Percentiles rank a stretch among this genome's conserved stretches.
These are phyloP conservation scores for Anneissia japonica DNA, from an alignment of 35 echinoderm and acorn worm species.

Conservation along the genomic window DNA sequence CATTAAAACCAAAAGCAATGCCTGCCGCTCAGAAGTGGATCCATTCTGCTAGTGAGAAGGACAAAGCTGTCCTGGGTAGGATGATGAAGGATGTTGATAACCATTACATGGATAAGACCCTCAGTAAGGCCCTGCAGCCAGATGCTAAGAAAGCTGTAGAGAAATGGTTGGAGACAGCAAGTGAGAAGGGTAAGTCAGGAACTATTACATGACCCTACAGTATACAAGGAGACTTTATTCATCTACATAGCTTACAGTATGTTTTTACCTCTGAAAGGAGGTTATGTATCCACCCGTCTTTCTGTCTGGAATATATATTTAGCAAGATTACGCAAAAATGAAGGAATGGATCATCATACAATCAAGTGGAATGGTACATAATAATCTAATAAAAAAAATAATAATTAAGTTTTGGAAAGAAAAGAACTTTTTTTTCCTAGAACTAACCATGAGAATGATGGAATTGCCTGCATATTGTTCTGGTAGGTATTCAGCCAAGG, in stretches of 20 bases:
- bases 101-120: constrained; percentile 44
- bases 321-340: too few species aligned
- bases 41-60: constrained; percentile 17
- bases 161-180: constrained; percentile 80
- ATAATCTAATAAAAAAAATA: too few species aligned
- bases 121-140: constrained; percentile 46
- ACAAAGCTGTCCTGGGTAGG: constrained; percentile 47
- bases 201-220: background rate
- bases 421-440: too few species aligned
- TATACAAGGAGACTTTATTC: too few species aligned
- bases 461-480: too few species aligned
- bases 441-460: too few species aligned
- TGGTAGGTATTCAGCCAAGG: too few species aligned
- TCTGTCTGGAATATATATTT: background rate
- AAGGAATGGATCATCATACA: too few species aligned
- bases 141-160: constrained; percentile 86
- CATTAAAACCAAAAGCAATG: constrained; percentile 50
- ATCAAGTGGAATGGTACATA: too few species aligned
- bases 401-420: too few species aligned
- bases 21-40: constrained; percentile 74
- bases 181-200: constrained; percentile 39
- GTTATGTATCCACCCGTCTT: background rate
- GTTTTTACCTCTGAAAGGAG: background rate
- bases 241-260: background rate
- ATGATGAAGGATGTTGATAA: constrained; percentile 65